phyloP scores from a whole-genome alignment of 2,797 vertebrate genomes.

The Ctenosaura bakeri region DNA sequence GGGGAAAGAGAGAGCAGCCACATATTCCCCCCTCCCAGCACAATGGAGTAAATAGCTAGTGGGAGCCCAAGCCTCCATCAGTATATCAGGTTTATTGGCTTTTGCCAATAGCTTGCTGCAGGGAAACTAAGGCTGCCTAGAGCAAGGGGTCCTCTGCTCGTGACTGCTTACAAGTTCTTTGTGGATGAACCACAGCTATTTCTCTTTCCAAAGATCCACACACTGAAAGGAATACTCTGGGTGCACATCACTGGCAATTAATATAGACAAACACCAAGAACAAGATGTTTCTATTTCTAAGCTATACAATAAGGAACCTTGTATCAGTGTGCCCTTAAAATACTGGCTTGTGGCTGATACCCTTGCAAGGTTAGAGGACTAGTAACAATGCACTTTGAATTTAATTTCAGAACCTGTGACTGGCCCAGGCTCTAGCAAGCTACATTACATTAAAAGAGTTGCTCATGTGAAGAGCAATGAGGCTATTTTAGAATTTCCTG shows the following conservation, averaged over 20 bases:
- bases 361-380: background rate
- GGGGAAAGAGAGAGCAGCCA: too few relatives aligned
- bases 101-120: background rate
- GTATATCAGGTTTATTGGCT: too few relatives aligned
- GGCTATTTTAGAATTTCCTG: background rate
- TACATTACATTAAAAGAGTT: background rate
- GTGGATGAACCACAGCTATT: background rate
- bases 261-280: background rate
- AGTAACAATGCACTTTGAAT: too few relatives aligned
- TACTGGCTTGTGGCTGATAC: background rate
- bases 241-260: too few relatives aligned
- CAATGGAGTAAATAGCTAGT: too few relatives aligned
- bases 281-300: background rate
- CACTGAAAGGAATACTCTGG: too few relatives aligned
- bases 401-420: background rate
- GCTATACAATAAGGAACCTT: background rate
- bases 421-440: background rate
- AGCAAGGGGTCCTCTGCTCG: background rate
- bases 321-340: background rate
- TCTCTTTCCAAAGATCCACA: background rate
- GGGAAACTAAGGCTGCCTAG: too few relatives aligned
- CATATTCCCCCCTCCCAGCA: too few relatives aligned
- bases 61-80: too few relatives aligned
- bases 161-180: background rate
- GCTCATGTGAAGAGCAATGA: background rate